Percentiles rank a stretch among this genome's conserved stretches.
Conservation (phyloP, 2,113 vertebrate species). For the Amblyopsis rosae region DNA sequence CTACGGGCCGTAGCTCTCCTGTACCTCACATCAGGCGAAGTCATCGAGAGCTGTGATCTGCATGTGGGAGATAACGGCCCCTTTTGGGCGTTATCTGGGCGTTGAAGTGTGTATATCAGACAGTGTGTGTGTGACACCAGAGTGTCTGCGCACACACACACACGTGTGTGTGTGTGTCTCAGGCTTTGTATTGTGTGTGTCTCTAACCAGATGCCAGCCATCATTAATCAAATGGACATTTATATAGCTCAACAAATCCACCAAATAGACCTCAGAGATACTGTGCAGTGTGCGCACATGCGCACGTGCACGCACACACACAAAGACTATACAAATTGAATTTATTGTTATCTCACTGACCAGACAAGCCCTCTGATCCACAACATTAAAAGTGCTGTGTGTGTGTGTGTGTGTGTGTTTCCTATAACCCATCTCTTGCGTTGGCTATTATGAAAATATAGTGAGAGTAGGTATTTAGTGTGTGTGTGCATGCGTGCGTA, state of each 20-base stretch:
- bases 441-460: constrained; percentile 8
- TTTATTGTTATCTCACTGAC: neutral
- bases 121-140: neutral
- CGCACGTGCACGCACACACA: constrained; percentile 12
- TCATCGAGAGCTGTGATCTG: too few species aligned
- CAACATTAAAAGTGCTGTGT: neutral
- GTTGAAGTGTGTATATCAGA: neutral
- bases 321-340: neutral
- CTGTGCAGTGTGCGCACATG: neutral
- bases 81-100: too few species aligned
- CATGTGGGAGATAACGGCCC: too few species aligned
- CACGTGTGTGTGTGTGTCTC: neutral
- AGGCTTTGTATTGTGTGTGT: neutral
- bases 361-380: constrained; percentile 1
- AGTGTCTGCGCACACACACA: neutral
- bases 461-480: constrained; percentile 3
- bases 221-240: constrained; percentile 36
- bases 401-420: constrained; percentile 10
- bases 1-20: too few species aligned
- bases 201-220: constrained; percentile 38
- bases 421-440: neutral
- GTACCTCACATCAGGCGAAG: too few species aligned
- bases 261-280: neutral
- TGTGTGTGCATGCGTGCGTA: constrained; percentile 4
- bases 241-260: constrained; percentile 7